Evolutionary conservation across 1,140 invertebrate species (phyloP).

Genomic region (Centruroides sculpturatus): DNA sequence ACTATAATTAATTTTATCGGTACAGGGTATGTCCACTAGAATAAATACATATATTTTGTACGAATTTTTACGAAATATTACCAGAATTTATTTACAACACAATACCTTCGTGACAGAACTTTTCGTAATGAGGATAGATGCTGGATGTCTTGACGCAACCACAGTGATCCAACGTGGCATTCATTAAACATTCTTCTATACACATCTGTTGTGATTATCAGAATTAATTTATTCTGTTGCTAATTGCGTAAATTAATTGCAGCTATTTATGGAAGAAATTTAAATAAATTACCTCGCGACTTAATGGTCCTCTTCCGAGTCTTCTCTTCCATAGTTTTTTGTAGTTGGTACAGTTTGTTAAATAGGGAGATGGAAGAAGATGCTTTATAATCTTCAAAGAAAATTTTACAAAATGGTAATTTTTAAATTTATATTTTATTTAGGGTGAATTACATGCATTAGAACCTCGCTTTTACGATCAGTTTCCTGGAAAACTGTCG

Average conservation of each 20-base stretch:
- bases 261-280: no score
- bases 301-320: slow-evolving; percentile 4
- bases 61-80: no score
- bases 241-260: no score
- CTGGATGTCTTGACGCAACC: neutral
- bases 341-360: slow-evolving; percentile 10
- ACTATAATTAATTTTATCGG: slow-evolving; percentile 3
- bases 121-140: slow-evolving; percentile 7
- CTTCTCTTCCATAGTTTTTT: slow-evolving; percentile 1
- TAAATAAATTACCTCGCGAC: neutral
- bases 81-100: no score
- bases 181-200: slow-evolving; percentile 6
- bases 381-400: slow-evolving; percentile 3
- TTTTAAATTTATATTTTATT: neutral
- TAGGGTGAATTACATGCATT: neutral
- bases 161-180: slow-evolving; percentile 6
- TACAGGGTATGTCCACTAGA: neutral
- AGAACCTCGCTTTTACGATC: neutral
- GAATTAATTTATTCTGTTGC: no score
- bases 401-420: neutral
- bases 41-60: neutral
- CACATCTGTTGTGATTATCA: slow-evolving; percentile 1
- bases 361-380: slow-evolving; percentile 2
- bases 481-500: neutral
- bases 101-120: slow-evolving; percentile 6